A percentile compares a stretch with the other conserved stretches of the same genome.
phyloP scores from a whole-genome alignment of 2,797 vertebrate genomes.

The Typhlichthys eigenmanni region DNA sequence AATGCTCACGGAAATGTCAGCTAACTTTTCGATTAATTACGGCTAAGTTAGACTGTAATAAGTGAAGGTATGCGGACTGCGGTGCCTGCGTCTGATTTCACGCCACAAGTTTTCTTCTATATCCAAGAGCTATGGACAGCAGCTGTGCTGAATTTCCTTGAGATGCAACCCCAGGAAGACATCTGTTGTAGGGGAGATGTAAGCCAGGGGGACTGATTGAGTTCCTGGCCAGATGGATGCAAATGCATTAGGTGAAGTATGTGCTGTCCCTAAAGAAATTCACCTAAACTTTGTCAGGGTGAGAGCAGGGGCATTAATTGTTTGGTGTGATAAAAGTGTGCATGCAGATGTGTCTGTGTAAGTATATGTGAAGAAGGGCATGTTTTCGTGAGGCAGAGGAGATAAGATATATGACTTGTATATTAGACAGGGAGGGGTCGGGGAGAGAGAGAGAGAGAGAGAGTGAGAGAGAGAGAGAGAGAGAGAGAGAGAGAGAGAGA shows the following conservation, averaged over 20 bases:
- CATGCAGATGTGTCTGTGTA: background rate
- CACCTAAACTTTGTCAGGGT: slow-evolving; percentile 3
- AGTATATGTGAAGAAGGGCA: slow-evolving; percentile 27
- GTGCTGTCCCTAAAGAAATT: slow-evolving; percentile 17
- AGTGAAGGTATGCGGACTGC: no score
- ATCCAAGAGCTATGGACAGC: slow-evolving; percentile 14
- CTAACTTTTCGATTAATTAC: slow-evolving; percentile 16
- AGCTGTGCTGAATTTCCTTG: slow-evolving; percentile 32
- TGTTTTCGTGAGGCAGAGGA: slow-evolving; percentile 25
- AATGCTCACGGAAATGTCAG: slow-evolving; percentile 8
- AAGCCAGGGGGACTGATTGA: slow-evolving; percentile 33
- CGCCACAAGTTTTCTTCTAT: no score
- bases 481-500: slow-evolving; percentile 7
- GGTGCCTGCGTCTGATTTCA: no score
- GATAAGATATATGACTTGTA: slow-evolving; percentile 2
- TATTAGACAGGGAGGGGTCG: slow-evolving; percentile 15
- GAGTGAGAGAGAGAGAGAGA: slow-evolving; percentile 14
- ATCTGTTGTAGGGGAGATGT: slow-evolving; percentile 33
- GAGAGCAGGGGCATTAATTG: slow-evolving; percentile 12
- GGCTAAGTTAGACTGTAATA: background rate
- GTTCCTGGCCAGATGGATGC: slow-evolving; percentile 46
- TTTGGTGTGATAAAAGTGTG: slow-evolving; percentile 1
- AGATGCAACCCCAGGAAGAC: slow-evolving; percentile 22
- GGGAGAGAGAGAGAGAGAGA: slow-evolving; percentile 3
- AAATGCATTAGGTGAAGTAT: slow-evolving; percentile 32